phyloP scores from a whole-genome alignment of 2,888 invertebrate species.

The Scelioninae gen. 2 region DNA sequence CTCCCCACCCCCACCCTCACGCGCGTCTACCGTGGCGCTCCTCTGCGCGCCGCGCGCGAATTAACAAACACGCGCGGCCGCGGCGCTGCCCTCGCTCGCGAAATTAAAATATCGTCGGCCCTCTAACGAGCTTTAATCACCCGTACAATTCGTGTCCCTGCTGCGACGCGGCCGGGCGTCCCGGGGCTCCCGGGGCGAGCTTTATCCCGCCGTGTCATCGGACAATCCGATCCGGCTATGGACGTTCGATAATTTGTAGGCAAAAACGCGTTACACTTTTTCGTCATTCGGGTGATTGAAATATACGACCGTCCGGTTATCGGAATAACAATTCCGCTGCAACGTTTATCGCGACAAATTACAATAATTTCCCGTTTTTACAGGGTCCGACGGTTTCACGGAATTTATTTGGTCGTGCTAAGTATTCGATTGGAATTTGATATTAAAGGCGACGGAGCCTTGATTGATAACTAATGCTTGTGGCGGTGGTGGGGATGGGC shows the following conservation, averaged over 20 bases:
- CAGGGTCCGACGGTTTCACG: not conserved
- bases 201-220: constrained; percentile 55
- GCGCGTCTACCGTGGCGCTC: constrained; percentile 45
- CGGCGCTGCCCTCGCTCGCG: constrained; percentile 63
- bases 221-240: constrained; percentile 47
- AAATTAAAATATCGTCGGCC: constrained; percentile 68
- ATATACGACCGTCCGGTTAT: constrained; percentile 38
- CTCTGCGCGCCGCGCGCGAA: constrained; percentile 64
- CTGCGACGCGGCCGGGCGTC: too few species aligned
- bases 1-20: too few species aligned
- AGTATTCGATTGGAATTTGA: constrained; percentile 8
- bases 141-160: constrained; percentile 60
- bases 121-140: constrained; percentile 63
- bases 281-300: constrained; percentile 43
- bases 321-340: constrained; percentile 19
- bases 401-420: not conserved
- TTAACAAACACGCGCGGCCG: constrained; percentile 70
- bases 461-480: too few species aligned
- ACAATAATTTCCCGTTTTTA: constrained; percentile 13
- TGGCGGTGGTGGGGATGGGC: too few species aligned
- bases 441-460: too few species aligned
- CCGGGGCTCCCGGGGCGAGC: too few species aligned
- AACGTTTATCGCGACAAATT: constrained; percentile 35
- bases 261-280: constrained; percentile 43
- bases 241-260: constrained; percentile 54